A percentile compares a stretch with the other conserved stretches of the same genome.
Conservation (phyloP, 1,140 invertebrate genomes). For the Phenacoccus solenopsis region DNA sequence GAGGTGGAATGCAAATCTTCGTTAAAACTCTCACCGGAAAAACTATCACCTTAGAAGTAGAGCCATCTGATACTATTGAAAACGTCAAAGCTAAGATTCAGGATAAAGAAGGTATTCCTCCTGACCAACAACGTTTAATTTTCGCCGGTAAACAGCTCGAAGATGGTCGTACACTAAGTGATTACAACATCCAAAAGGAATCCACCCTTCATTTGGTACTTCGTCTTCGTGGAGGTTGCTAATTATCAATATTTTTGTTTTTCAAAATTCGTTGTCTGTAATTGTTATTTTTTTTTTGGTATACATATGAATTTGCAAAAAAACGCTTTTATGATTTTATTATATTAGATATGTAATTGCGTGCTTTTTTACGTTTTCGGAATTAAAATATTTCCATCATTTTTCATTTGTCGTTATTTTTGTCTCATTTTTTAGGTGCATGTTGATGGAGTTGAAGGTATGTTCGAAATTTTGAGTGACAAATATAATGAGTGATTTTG, state of each 20-base stretch:
- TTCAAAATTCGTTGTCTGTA: background rate
- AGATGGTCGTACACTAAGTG: slow-evolving; percentile 43
- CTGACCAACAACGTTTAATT: slow-evolving; percentile 48
- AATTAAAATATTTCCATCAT: no score
- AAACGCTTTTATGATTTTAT: no score
- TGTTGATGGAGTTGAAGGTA: slow-evolving; percentile 25
- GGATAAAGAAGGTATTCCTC: slow-evolving; percentile 57
- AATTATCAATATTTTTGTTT: background rate
- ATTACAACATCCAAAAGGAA: slow-evolving; percentile 45
- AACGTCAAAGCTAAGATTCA: slow-evolving; percentile 92
- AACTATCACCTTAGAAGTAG: slow-evolving; percentile 55
- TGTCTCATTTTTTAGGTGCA: no score
- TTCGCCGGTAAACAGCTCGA: slow-evolving; percentile 57
- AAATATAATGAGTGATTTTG: no score
- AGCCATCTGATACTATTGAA: slow-evolving; percentile 57
- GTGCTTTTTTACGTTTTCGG: no score
- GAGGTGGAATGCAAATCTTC: slow-evolving; percentile 68
- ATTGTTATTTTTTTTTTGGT: no score
- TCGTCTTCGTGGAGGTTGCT: slow-evolving; percentile 40
- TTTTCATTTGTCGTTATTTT: no score
- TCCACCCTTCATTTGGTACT: slow-evolving; percentile 52
- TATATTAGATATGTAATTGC: no score
- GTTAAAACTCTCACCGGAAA: slow-evolving; percentile 77
- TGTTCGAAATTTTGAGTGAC: no score
- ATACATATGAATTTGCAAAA: no score